A percentile compares a stretch with the other conserved stretches of the same genome.
phyloP scores from a whole-genome alignment of 1,140 invertebrate genomes.

The Scaptomyza hsui region DNA sequence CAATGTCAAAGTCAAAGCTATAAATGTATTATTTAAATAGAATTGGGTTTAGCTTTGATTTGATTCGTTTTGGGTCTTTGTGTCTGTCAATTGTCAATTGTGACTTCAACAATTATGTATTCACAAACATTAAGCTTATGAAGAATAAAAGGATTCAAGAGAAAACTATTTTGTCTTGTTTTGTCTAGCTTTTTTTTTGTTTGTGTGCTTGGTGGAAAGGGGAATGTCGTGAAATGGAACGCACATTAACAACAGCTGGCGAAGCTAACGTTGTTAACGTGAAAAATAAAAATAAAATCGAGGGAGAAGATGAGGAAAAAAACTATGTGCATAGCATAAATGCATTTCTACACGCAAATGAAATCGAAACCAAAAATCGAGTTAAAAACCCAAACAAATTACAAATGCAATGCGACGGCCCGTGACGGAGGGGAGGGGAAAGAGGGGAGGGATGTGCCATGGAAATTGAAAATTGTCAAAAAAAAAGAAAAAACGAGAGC shows the following conservation, averaged over 20 bases:
- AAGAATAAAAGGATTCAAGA: conserved; percentile 8
- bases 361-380: conserved; percentile 64
- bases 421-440: not conserved
- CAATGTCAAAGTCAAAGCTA: not conserved
- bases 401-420: conserved; percentile 32
- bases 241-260: conserved; percentile 25
- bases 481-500: conserved; percentile 22
- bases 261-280: conserved; percentile 6
- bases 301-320: not conserved
- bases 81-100: conserved; percentile 7
- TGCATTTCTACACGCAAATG: conserved; percentile 54
- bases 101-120: not conserved
- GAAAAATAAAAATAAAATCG: conserved; percentile 8
- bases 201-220: not conserved
- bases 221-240: not conserved
- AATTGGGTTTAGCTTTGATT: not conserved
- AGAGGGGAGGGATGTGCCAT: conserved; percentile 15
- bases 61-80: not conserved
- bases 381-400: conserved; percentile 37
- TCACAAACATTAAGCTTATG: too few species aligned
- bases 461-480: conserved; percentile 64
- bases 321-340: conserved; percentile 30
- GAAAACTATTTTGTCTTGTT: conserved; percentile 12
- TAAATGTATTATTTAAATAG: conserved; percentile 9
- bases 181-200: not conserved